phyloP scores from a whole-genome alignment of 1,140 invertebrate genomes.

The Diorhabda sublineata region DNA sequence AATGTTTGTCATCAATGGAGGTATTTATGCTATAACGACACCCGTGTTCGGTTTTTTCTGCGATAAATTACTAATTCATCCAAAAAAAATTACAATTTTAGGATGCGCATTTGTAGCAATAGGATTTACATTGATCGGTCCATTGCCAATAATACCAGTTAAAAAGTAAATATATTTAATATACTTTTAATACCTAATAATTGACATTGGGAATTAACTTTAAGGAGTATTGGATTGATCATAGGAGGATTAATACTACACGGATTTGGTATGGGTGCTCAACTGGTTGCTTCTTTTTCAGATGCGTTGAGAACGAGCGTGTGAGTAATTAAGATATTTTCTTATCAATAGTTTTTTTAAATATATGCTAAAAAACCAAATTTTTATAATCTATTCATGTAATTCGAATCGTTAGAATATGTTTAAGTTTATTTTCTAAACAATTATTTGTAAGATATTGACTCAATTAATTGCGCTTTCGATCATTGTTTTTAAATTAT shows the following conservation, averaged over 20 bases:
- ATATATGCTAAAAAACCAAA: too few species aligned
- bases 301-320: constrained; percentile 72
- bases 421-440: too few species aligned
- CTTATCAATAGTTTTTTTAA: too few species aligned
- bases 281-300: constrained; percentile 75
- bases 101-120: constrained; percentile 61
- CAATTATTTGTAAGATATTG: too few species aligned
- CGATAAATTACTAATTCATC: constrained; percentile 57
- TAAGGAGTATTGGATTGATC: constrained; percentile 62
- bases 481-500: too few species aligned
- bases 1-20: constrained; percentile 86
- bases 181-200: neutral
- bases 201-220: constrained; percentile 28
- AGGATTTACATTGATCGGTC: constrained; percentile 70
- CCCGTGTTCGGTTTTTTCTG: constrained; percentile 78
- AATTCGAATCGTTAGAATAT: too few species aligned
- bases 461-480: too few species aligned
- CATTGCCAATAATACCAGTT: constrained; percentile 65
- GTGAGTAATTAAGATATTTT: constrained; percentile 49
- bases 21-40: constrained; percentile 75
- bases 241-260: constrained; percentile 69
- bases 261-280: constrained; percentile 75
- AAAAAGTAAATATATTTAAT: constrained; percentile 52
- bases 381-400: too few species aligned
- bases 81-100: constrained; percentile 64